Conservation (phyloP, 2,113 vertebrate genomes). For the Cacatua alba region DNA sequence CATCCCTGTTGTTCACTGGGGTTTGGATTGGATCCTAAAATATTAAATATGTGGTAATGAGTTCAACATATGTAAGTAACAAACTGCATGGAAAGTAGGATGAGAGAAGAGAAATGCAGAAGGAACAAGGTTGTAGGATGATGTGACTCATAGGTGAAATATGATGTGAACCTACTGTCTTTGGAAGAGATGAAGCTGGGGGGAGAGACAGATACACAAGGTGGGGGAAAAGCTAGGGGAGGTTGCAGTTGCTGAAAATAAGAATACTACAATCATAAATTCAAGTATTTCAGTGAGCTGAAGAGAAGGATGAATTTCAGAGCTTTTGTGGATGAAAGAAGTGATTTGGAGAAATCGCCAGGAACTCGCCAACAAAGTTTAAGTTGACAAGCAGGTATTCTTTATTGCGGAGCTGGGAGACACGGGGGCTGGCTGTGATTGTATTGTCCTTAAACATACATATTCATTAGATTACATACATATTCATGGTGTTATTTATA, state of each 20-base stretch:
- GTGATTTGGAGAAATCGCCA: not conserved
- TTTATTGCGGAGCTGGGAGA: too few species aligned
- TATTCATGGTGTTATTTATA: too few species aligned
- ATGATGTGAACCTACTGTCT: not conserved
- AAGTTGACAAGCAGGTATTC: too few species aligned
- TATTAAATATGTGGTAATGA: not conserved
- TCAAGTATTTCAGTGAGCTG: not conserved
- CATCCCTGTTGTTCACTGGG: not conserved
- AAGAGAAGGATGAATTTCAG: not conserved
- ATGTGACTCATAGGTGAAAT: not conserved
- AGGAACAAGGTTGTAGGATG: not conserved
- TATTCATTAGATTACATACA: too few species aligned
- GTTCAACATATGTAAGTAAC: not conserved
- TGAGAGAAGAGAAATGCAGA: not conserved
- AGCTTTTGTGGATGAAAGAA: not conserved
- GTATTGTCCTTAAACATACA: too few species aligned
- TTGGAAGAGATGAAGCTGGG: not conserved
- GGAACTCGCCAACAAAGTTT: too few species aligned
- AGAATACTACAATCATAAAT: not conserved
- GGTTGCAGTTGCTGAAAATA: not conserved
- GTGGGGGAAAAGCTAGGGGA: not conserved
- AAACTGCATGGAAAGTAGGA: not conserved
- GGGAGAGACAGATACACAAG: not conserved
- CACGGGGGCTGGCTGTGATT: too few species aligned
- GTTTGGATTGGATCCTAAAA: not conserved